Percentiles rank a stretch among this genome's conserved stretches.
Conservation (phyloP, 2,113 vertebrate species). For the Cryptotis parvus region DNA sequence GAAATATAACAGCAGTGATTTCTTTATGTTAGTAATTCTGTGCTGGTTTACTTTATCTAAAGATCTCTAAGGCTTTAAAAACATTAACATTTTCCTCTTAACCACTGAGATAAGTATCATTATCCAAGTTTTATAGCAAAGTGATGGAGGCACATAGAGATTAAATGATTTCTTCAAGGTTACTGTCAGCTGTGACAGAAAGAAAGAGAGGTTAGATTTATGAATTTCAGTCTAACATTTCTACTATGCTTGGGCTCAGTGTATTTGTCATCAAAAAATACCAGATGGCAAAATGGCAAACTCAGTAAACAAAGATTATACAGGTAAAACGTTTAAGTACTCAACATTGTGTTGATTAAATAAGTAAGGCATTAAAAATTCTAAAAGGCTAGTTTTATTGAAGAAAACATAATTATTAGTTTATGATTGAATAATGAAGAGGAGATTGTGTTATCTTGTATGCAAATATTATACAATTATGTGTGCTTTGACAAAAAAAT, state of each 20-base stretch:
- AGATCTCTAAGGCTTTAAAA: slow-evolving; percentile 72
- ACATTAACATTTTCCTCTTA: slow-evolving; percentile 69
- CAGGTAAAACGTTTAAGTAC: slow-evolving; percentile 35
- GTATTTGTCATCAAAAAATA: slow-evolving; percentile 46
- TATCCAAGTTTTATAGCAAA: slow-evolving; percentile 69
- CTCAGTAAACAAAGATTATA: slow-evolving; percentile 47
- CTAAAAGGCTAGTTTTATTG: neutral
- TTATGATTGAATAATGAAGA: neutral
- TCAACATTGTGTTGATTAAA: slow-evolving; percentile 49
- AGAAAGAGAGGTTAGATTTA: slow-evolving; percentile 64
- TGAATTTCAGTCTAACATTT: slow-evolving; percentile 26
- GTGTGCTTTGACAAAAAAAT: slow-evolving; percentile 34
- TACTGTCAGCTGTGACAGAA: slow-evolving; percentile 65
- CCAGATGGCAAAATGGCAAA: neutral
- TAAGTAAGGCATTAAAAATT: slow-evolving; percentile 6
- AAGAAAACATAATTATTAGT: neutral
- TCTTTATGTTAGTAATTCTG: slow-evolving; percentile 66
- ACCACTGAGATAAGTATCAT: slow-evolving; percentile 77
- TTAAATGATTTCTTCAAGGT: slow-evolving; percentile 78
- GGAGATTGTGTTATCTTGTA: neutral
- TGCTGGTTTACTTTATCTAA: slow-evolving; percentile 73
- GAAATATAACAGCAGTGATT: slow-evolving; percentile 30
- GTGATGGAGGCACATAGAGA: slow-evolving; percentile 70
- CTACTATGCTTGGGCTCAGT: slow-evolving; percentile 30
- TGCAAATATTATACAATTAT: neutral